Evolutionary conservation across 2,797 vertebrate genomes (phyloP).

Genomic region (Oreochromis grahami): DNA sequence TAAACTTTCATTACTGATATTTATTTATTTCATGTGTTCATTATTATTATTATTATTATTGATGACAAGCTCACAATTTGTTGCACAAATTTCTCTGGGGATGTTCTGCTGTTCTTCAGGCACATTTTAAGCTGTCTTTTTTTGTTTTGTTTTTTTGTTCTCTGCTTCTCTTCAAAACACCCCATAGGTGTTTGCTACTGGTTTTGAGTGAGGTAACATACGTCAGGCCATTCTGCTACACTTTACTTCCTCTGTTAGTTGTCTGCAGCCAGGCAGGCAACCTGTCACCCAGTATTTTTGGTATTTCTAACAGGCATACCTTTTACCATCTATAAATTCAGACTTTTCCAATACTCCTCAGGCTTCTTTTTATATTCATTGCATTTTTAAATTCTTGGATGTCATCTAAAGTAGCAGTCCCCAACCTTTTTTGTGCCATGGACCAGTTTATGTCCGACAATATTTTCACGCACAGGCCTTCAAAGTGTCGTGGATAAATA

Average conservation of each 20-base stretch:
- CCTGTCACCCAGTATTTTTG: neutral
- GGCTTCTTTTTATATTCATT: neutral
- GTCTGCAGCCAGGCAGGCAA: neutral
- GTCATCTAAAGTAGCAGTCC: neutral
- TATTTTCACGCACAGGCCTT: fast-evolving
- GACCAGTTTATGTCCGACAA: fast-evolving
- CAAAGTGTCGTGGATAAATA: neutral
- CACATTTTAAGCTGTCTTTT: neutral
- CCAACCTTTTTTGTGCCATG: neutral
- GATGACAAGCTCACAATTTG: neutral
- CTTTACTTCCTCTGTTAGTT: neutral
- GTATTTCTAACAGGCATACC: neutral
- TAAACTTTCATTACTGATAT: neutral
- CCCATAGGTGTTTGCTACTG: neutral
- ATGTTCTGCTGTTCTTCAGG: neutral
- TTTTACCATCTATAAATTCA: neutral
- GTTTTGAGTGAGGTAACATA: neutral
- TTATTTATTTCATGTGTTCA: neutral
- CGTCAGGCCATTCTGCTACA: neutral
- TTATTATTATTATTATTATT: neutral
- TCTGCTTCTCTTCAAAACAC: fast-evolving
- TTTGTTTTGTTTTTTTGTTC: neutral
- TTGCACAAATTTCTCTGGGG: neutral
- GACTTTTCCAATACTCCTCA: neutral
- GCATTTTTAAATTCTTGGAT: neutral